Percentiles rank a stretch among this genome's conserved stretches.
Conservation (phyloP, 1,140 invertebrate genomes). For the Drosophila neocordata region DNA sequence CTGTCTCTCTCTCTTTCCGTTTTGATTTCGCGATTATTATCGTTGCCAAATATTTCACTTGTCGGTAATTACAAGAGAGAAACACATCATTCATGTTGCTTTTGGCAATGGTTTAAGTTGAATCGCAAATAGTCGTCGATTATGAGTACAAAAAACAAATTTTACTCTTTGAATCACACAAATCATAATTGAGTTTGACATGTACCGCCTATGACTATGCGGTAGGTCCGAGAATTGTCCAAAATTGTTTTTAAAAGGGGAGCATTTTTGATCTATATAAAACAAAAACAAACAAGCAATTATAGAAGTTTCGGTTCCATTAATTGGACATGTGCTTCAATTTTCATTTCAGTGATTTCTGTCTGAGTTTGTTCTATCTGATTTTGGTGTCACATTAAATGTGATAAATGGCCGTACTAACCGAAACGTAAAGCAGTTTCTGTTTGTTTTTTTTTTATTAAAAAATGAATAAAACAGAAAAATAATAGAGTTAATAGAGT, state of each 20-base stretch:
- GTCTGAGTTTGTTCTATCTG: not conserved
- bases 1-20: slow-evolving; percentile 13
- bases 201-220: slow-evolving; percentile 25
- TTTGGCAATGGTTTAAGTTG: not conserved
- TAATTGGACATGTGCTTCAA: slow-evolving; percentile 6
- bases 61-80: slow-evolving; percentile 37
- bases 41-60: slow-evolving; percentile 34
- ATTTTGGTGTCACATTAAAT: slow-evolving; percentile 1
- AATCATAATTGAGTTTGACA: slow-evolving; percentile 69
- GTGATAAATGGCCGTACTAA: not conserved
- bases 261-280: too few species aligned
- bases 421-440: not conserved
- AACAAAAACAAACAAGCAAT: not conserved
- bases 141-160: too few species aligned
- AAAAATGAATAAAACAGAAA: too few species aligned
- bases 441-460: too few species aligned
- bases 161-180: slow-evolving; percentile 1
- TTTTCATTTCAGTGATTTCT: not conserved
- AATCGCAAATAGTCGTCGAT: not conserved
- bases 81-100: slow-evolving; percentile 13
- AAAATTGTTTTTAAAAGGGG: not conserved
- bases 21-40: slow-evolving; percentile 46
- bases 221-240: not conserved
- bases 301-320: not conserved
- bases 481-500: too few species aligned